Evolutionary conservation across 2,113 vertebrate genomes (phyloP).

Genomic region (Arothron firmamentum): DNA sequence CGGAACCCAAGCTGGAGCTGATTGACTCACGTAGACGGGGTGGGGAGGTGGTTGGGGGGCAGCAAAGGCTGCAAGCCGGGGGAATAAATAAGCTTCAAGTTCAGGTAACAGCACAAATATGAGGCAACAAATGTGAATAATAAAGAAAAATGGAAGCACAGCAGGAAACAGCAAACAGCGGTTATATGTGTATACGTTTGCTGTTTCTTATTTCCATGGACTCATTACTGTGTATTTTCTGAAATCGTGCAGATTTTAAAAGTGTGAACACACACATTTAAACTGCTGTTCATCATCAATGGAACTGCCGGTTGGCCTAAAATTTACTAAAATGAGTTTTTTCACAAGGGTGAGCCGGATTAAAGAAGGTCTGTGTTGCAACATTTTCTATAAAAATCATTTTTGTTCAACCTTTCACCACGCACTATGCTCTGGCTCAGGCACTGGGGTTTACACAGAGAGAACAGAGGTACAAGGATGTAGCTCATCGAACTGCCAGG

Average conservation of each 20-base stretch:
- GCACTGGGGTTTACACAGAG: neutral
- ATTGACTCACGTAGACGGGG: conserved; percentile 38
- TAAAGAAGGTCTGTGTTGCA: neutral
- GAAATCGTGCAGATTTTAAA: no score
- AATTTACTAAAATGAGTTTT: no score
- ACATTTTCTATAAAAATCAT: neutral
- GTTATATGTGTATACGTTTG: neutral
- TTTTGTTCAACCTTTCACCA: no score
- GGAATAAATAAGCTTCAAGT: conserved; percentile 18
- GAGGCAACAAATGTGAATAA: neutral
- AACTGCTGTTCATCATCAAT: no score
- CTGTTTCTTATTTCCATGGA: no score
- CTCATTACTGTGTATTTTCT: no score
- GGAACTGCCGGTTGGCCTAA: no score
- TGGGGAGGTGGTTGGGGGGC: neutral
- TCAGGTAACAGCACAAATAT: conserved; percentile 14
- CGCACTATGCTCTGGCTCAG: neutral
- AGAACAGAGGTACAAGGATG: no score
- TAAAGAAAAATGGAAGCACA: neutral
- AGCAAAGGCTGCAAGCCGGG: conserved; percentile 9
- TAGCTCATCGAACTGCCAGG: no score
- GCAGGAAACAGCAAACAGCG: neutral
- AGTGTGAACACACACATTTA: no score
- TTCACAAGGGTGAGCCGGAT: no score
- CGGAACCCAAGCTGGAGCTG: conserved; percentile 35